phyloP scores from a whole-genome alignment of 2,797 vertebrate genomes.

The Simalia tracyae region DNA sequence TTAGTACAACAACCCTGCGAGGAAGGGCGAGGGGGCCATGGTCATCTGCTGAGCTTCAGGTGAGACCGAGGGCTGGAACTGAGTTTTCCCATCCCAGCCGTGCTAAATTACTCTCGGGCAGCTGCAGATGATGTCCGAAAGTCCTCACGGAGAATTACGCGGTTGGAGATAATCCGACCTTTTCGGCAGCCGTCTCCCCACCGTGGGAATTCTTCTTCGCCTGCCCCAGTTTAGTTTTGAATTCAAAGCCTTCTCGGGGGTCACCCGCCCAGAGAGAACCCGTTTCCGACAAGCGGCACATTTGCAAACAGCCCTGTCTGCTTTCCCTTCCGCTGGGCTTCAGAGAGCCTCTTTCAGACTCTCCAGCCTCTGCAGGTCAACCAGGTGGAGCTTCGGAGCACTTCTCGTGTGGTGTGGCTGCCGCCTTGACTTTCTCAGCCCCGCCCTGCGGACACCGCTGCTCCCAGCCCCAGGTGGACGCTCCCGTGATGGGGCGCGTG shows the following conservation, averaged over 20 bases:
- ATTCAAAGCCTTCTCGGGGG: background rate
- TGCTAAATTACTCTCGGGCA: no score
- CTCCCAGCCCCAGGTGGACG: no score
- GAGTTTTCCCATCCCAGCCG: background rate
- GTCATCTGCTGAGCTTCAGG: background rate
- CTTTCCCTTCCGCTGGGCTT: background rate
- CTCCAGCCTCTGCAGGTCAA: background rate
- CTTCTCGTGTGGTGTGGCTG: no score
- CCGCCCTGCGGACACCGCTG: no score
- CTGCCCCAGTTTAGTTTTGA: background rate
- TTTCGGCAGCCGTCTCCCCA: no score
- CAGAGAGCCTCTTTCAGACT: background rate
- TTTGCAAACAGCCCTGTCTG: no score
- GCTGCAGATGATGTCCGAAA: no score
- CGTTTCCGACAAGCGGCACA: background rate
- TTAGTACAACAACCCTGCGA: no score
- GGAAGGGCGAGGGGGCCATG: no score
- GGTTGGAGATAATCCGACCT: no score
- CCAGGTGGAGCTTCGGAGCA: background rate
- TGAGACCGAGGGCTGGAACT: background rate
- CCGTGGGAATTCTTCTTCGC: background rate
- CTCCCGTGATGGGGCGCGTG: background rate
- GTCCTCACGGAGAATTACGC: no score
- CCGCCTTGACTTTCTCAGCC: no score
- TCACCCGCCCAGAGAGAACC: background rate